phyloP scores from a whole-genome alignment of 2,888 invertebrate genomes.

The Meteorus cinctellus region DNA sequence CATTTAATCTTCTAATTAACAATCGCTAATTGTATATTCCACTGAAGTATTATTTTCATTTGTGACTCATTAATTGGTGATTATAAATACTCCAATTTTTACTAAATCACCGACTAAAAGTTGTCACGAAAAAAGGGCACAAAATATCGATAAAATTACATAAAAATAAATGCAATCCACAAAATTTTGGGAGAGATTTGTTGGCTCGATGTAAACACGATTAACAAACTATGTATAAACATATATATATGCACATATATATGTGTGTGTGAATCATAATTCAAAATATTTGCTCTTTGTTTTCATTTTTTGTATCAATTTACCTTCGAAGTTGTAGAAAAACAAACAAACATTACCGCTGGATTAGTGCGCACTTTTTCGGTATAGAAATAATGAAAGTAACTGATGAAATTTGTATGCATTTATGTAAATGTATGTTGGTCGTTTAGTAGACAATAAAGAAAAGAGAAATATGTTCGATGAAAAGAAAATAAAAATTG shows the following conservation, averaged over 20 bases:
- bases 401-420: constrained; percentile 32
- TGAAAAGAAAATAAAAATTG: constrained; percentile 41
- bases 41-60: neutral
- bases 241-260: neutral
- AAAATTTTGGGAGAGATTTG: neutral
- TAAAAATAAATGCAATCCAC: constrained; percentile 6
- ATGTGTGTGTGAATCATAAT: neutral
- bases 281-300: neutral
- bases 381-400: constrained; percentile 23
- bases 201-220: constrained; percentile 11
- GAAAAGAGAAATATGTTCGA: constrained; percentile 45
- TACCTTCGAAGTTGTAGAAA: neutral
- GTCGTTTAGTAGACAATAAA: neutral
- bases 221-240: neutral
- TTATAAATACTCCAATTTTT: neutral
- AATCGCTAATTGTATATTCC: neutral
- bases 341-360: neutral
- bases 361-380: neutral
- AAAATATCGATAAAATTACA: neutral
- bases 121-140: neutral
- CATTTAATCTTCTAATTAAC: neutral
- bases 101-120: neutral
- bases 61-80: neutral
- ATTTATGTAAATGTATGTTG: constrained; percentile 41
- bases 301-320: neutral